Evolutionary conservation across 2,888 invertebrate species (phyloP), one percentile per base, ranked within the genome.

Genomic region (Halictus quadricinctus): DNA sequence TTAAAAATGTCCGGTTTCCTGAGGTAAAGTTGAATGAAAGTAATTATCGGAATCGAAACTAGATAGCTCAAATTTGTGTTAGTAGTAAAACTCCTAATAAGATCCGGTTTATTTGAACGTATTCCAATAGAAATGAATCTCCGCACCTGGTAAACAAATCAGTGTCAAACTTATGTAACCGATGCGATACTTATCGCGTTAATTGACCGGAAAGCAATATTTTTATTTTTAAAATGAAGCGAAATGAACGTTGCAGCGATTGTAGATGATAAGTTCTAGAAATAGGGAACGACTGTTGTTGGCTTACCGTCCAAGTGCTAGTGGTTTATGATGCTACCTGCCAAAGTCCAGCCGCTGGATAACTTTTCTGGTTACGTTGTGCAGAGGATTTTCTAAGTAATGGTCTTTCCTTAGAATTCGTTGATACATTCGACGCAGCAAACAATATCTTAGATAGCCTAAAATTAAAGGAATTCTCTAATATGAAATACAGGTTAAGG

Each of bases 291-390:
- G 41, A 41, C 69, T 69, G 69, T 41, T 69, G 18, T 41, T 69
- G 69, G 41, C 69, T 69, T 41, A 69, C 41, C 69, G 69, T 69
- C 41, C 41, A 69, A 69, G 69, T 41, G 41, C 36, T 21, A 69
- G 69, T 69, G 41, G 69, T 69, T 69, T 69, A 69, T 41, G 69
- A 69, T 41, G 41, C 41, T 21, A 41, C 69, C 69, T 69, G 69
- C 69, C 69, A 69, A 69, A 69, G 36, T 69, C 69, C 69, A 69
- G 69, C 41, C 8, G 18, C 36, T 36, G 69, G 69, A 69, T 69
- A 69, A 69, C 69, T 69, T 69, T 69, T 18, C 36, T 69, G 69
- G 41, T 69, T 69, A 69, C 21, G 69, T 41, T 69, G 69, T 69
- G 41, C 69, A 21, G 41, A 41, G 69, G 21, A 41, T 69, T 69